Base-by-base conservation (phyloP, 2,888 invertebrate genomes). In the Tineola bisselliella region DNA sequence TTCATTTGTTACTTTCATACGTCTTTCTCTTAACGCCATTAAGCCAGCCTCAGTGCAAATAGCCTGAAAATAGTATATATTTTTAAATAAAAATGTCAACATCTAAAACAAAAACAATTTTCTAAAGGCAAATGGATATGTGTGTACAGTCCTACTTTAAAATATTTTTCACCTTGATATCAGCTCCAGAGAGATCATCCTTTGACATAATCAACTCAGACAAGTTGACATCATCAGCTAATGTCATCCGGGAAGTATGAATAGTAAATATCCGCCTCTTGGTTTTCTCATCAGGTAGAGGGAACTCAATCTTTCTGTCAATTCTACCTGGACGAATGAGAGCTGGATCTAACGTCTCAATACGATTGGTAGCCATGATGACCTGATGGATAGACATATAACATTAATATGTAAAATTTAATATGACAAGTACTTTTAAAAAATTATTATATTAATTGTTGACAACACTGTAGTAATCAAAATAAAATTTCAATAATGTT, bases 1-100 rank as follows among this genome's bases (percentile, higher is more conserved):
- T 81, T 99, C 99, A 87, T 98, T 98, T 64, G 97, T 99, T 33
- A 99, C 99, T 83, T 98, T 99, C 99, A 99, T 99, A 68, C 99
- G 91, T 61, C 99, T 91, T 80, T 99, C 99, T 65, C 99, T 89
- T 59, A 99, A 84, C 4, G 99, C 99, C 94, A 99, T 95, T 62
- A 99, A 87, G 65, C 99, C 99, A 61, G 98, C 99, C 89, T 99
- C 99, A 8, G 99, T 99, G 81, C 99, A 99, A 79, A 99, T 99
- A 13, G 99, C 99, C 94, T 96, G 78, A 25, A 87, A 83, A 25
- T 25, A 25, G 6, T 25, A n/a, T n/a, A n/a, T n/a, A n/a, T n/a
- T n/a, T n/a, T n/a, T n/a, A n/a, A n/a, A n/a, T n/a, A n/a, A n/a
- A n/a, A n/a, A n/a, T n/a, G n/a, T n/a, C n/a, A n/a, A n/a, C n/a